Conservation (phyloP, 2,113 vertebrate species). For the Eolophus roseicapilla region DNA sequence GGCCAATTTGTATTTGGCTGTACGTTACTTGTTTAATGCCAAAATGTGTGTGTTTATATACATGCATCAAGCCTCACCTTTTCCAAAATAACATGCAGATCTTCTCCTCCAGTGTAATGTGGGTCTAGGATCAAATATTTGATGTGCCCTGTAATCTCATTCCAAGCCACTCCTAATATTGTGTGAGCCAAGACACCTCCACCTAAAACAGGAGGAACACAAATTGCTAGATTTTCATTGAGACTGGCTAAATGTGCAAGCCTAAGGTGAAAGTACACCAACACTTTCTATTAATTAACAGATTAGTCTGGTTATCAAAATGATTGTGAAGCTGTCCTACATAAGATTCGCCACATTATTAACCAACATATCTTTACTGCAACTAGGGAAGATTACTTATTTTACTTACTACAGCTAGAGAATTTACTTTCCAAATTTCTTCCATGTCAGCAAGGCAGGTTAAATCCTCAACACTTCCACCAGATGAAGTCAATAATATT, state of each 20-base stretch:
- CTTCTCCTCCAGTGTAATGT: constrained; percentile 95
- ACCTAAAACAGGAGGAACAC: constrained; percentile 71
- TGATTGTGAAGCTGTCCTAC: background rate
- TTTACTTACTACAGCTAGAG: background rate
- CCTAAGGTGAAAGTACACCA: background rate
- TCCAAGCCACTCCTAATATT: constrained; percentile 94
- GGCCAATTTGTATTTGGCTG: background rate
- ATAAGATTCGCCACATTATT: background rate
- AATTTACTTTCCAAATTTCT: background rate
- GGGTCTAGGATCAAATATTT: constrained; percentile 94
- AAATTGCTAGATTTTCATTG: background rate
- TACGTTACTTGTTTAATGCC: background rate
- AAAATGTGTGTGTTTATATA: background rate
- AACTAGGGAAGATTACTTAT: background rate
- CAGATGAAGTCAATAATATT: background rate
- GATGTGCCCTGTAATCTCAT: constrained; percentile 88
- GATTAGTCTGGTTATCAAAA: background rate
- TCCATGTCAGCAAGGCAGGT: background rate
- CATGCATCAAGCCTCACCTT: constrained; percentile 78
- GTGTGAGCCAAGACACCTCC: constrained; percentile 95
- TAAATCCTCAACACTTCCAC: background rate
- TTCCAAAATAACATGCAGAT: constrained; percentile 87
- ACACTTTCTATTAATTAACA: background rate
- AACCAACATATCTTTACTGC: background rate
- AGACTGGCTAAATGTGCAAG: background rate